These are phyloP conservation scores for Chirona hameri DNA, from an alignment of 2,888 invertebrate genomes.

Conservation along the genomic window DNA sequence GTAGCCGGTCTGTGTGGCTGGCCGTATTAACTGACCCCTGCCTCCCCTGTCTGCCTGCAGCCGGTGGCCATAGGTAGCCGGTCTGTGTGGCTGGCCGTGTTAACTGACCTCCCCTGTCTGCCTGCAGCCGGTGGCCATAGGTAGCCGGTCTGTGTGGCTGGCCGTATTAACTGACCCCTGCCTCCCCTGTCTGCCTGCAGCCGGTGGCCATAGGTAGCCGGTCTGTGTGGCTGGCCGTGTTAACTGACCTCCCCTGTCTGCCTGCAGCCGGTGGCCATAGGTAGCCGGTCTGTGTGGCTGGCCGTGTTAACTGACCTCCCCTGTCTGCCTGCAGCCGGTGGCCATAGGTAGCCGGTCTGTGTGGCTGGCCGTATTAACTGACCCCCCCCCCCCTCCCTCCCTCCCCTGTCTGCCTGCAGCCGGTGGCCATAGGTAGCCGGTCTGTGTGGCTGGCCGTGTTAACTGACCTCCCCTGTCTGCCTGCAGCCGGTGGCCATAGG, in stretches of 20 bases:
- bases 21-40: no score
- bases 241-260: not conserved
- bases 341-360: slow-evolving; percentile 94
- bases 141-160: slow-evolving; percentile 65
- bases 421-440: slow-evolving; percentile 91
- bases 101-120: not conserved
- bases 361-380: no score
- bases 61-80: slow-evolving; percentile 92
- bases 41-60: slow-evolving; percentile 47
- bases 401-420: slow-evolving; percentile 52
- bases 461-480: not conserved
- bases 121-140: slow-evolving; percentile 79
- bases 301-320: no score
- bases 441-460: no score
- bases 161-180: no score
- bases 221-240: no score
- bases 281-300: slow-evolving; percentile 65
- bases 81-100: no score
- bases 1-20: slow-evolving; percentile 65
- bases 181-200: slow-evolving; percentile 47
- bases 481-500: slow-evolving; percentile 84
- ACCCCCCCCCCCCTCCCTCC: no score
- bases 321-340: slow-evolving; percentile 61
- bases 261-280: slow-evolving; percentile 79
- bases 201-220: slow-evolving; percentile 92